Base-by-base conservation (phyloP, 1,140 invertebrate genomes). In the Monochamus saltuarius region DNA sequence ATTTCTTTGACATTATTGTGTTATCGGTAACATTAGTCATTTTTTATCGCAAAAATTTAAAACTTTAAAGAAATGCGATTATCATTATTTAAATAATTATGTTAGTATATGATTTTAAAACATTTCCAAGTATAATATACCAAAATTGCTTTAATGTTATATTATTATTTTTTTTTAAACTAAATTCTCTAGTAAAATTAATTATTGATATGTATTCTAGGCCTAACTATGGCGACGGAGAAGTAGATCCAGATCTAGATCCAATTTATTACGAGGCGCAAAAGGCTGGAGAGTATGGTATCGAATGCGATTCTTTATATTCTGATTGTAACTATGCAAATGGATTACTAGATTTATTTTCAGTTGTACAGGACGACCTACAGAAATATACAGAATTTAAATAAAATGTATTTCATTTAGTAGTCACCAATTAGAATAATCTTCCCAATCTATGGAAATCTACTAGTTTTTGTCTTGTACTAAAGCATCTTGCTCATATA, bases 251-350 rank as follows among this genome's bases (percentile, higher is more conserved):
- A 13, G 61, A 64, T 40, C 45, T 74, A 34, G 70, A 73, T 56
- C 19, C 36, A 1, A 67, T 74, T 4, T 84, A 84, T 59, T 64
- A 70, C 7, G 79, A 82, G 22, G 83, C 83, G 0, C 78, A 79
- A 9, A 70, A 65, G n/a, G 82, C 82, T 13, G 83, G 83, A 13
- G 68, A 80, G 46, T 81, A 79, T 68, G 81, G 82, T 73, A 81
- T 81, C 55, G 74, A 82, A 63, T 84, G 83, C 66, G 66, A 69
- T 7, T 76, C 73, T 11, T 66, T 82, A 8, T 84, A 82, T 70
- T 67, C 68, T 14, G 72, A 73, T 7, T 84, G 82, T 64, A 77
- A 78, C 9, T 69, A 78, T 53, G 79, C 77, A 14, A 72, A 80
- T 57, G 79, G 79, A 0, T 49, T 84, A 2, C 70, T 84, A 59